Evolutionary conservation across 2,113 vertebrate genomes (phyloP).

Genomic region (Notothenia rossii): DNA sequence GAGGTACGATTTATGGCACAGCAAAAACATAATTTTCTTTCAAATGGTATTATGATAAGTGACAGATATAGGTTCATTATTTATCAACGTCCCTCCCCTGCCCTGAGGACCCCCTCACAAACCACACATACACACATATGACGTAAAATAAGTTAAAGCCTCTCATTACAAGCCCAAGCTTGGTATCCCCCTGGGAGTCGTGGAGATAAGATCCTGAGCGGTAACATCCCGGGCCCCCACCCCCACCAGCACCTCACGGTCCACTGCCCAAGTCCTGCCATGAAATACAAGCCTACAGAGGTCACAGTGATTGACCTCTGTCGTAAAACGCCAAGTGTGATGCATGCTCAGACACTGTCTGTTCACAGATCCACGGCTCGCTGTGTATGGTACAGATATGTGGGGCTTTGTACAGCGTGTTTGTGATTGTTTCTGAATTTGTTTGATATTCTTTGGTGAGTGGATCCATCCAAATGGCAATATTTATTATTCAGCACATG

Average conservation of each 20-base stretch:
- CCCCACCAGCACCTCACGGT: conserved; percentile 36
- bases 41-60: conserved; percentile 36
- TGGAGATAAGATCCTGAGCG: conserved; percentile 63
- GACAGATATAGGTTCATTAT: conserved; percentile 47
- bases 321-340: conserved; percentile 67
- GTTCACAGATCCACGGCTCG: conserved; percentile 35
- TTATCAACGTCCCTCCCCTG: conserved; percentile 26
- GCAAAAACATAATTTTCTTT: conserved; percentile 56
- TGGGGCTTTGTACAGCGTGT: conserved; percentile 32
- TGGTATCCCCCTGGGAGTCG: conserved; percentile 45
- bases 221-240: conserved; percentile 48
- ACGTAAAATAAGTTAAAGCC: conserved; percentile 67
- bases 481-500: conserved; percentile 58
- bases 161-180: conserved; percentile 64
- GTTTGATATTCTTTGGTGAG: conserved; percentile 59
- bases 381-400: conserved; percentile 15
- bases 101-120: neutral
- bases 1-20: conserved; percentile 29
- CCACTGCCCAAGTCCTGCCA: conserved; percentile 51
- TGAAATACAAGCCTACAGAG: conserved; percentile 69
- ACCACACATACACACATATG: neutral
- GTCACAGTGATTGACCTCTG: conserved; percentile 74
- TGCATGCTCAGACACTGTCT: conserved; percentile 55
- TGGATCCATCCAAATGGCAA: conserved; percentile 50
- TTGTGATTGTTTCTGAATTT: conserved; percentile 55